Percentiles rank a stretch among this genome's conserved stretches.
Evolutionary conservation across 2,113 vertebrate species (phyloP).

Genomic region (Fulmarus glacialis): DNA sequence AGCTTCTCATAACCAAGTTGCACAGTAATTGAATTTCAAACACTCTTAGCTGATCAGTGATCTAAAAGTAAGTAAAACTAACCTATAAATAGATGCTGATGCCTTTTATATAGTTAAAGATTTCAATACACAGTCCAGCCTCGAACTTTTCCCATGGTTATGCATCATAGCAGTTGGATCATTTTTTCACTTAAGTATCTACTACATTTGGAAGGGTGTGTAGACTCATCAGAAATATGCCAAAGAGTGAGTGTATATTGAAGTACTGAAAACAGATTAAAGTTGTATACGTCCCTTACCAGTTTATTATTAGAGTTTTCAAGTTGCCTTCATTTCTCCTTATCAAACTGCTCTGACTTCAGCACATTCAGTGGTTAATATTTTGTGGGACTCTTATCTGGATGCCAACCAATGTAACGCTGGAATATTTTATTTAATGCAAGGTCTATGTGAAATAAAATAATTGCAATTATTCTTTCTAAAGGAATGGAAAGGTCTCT

Average conservation of each 20-base stretch:
- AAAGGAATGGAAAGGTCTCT: not conserved
- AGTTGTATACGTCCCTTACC: not conserved
- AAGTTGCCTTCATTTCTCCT: not conserved
- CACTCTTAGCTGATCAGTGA: not conserved
- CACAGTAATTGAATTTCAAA: not conserved
- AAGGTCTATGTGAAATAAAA: not conserved
- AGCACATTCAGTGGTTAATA: not conserved
- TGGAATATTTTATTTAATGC: not conserved
- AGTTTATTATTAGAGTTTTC: not conserved
- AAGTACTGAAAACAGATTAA: not conserved
- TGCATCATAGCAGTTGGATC: not conserved
- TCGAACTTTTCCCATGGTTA: not conserved
- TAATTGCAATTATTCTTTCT: not conserved
- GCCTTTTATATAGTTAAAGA: not conserved
- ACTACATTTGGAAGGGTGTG: not conserved
- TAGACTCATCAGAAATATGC: not conserved
- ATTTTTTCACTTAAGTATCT: not conserved
- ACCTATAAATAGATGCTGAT: not conserved
- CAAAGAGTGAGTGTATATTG: not conserved
- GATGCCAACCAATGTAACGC: not conserved
- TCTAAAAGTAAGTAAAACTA: not conserved
- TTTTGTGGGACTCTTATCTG: not conserved
- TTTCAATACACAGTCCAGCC: not conserved
- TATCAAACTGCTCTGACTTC: not conserved
- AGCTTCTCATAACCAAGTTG: not conserved